Conservation (phyloP, 2,797 vertebrate genomes). For the Scolopax bukidnonensis region DNA sequence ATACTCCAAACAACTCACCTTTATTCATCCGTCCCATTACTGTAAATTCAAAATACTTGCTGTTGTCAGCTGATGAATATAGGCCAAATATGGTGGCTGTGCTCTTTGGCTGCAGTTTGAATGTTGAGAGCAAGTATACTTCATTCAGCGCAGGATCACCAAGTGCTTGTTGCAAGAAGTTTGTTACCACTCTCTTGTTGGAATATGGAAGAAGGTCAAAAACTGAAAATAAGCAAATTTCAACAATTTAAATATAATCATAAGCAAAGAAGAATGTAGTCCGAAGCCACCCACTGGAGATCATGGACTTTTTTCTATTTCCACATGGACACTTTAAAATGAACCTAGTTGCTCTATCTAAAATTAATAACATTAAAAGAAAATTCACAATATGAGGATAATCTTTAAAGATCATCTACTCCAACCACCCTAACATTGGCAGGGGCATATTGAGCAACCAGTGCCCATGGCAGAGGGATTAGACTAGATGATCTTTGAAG, state of each 20-base stretch:
- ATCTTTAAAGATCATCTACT: background rate
- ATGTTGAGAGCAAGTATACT: constrained; percentile 88
- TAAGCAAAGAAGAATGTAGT: background rate
- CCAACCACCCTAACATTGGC: background rate
- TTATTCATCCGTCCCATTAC: constrained; percentile 94
- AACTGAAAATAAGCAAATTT: constrained; percentile 76
- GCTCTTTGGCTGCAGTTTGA: constrained; percentile 88
- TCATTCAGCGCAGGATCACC: constrained; percentile 86
- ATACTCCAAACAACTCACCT: constrained; percentile 80
- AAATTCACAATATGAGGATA: background rate
- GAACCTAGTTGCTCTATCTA: background rate
- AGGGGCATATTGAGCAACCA: background rate
- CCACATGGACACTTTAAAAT: background rate
- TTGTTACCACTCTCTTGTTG: constrained; percentile 83
- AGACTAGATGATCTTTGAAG: background rate
- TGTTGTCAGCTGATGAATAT: constrained; percentile 90
- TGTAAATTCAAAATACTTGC: constrained; percentile 95
- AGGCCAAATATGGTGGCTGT: constrained; percentile 85
- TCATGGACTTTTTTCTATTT: background rate
- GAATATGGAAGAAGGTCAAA: constrained; percentile 93
- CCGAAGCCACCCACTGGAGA: background rate
- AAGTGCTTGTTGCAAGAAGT: constrained; percentile 87
- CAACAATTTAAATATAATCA: background rate
- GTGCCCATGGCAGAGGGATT: background rate
- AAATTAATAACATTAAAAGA: background rate